Evolutionary conservation across 1,140 invertebrate genomes (phyloP), one percentile per base, ranked within the genome.

Genomic region (Schmidtea mediterranea): DNA sequence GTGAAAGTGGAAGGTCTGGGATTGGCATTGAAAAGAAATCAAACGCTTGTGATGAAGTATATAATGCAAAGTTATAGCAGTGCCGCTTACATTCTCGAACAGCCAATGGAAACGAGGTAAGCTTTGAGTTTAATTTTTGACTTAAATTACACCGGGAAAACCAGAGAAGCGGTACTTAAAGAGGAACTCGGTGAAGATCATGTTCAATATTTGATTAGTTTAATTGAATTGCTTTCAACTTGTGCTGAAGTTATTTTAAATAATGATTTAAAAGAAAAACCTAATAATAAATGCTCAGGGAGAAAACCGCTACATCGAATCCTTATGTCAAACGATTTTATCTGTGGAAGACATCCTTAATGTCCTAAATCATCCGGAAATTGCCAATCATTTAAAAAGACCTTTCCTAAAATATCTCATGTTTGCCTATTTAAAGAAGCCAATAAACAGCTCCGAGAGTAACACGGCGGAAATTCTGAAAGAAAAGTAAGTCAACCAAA

Each of bases 241-340:
- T 54, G 53, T 53, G 53, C 53, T 24, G 53, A 54, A 47, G 52
- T 53, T 5, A 39, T 36, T 36, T 12, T 13, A 13, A 8, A 8
- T 46, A 21, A 6, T 41, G 13, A n/a, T n/a, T 41, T 21, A 41
- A 15, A 41, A 16, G 5, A 41, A 41, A n/a, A 15, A 5, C 8
- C 39, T 6, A 21, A 22, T 41, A 15, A 9, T 40, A 26, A 39
- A 15, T 8, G n/a, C 45, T 13, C 21, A 53, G 52, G 53, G 53
- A 16, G 53, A 54, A 32, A 54, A 54, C 23, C 39, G 51, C 6
- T 54, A 52, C 38, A 54, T 54, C 21, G 53, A 54, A 43, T 54
- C 53, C 6, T 49, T 54, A 46, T 54, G 53, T 51, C 53, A 54
- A 38, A 54, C 53, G 1, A 54, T 54, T 36, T 37, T 54, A 39